Evolutionary conservation across 2,113 vertebrate species (phyloP).

Genomic region (Syngnathus scovelli): DNA sequence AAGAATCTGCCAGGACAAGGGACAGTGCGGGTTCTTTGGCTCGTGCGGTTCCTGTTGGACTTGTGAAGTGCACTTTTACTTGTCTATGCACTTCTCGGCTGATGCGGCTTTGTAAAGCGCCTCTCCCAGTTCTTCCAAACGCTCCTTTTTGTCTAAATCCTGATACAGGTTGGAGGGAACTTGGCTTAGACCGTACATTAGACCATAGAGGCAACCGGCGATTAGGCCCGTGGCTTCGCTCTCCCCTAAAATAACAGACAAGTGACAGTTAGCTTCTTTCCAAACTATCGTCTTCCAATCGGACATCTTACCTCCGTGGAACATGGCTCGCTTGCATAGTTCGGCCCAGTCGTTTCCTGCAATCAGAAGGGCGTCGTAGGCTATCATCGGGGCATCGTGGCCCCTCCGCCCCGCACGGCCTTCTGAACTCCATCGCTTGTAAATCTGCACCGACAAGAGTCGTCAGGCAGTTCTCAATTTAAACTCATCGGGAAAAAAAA

Average conservation of each 20-base stretch:
- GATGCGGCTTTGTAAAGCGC: conserved; percentile 78
- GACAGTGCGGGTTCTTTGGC: conserved; percentile 14
- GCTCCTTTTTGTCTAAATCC: conserved; percentile 79
- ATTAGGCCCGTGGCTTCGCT: conserved; percentile 87
- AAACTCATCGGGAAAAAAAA: not conserved
- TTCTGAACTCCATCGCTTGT: conserved; percentile 92
- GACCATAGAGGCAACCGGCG: conserved; percentile 85
- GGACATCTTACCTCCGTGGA: conserved; percentile 83
- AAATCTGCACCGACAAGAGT: conserved; percentile 66
- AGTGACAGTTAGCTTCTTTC: not conserved
- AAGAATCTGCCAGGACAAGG: conserved; percentile 7
- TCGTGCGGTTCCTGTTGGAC: conserved; percentile 52
- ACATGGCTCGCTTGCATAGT: conserved; percentile 87
- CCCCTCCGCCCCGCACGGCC: conserved; percentile 83
- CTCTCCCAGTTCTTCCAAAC: conserved; percentile 79
- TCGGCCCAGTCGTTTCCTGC: conserved; percentile 81
- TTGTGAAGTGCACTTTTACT: conserved; percentile 57
- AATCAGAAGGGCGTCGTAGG: conserved; percentile 87
- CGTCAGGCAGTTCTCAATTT: not conserved
- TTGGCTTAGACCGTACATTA: conserved; percentile 78
- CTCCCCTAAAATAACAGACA: conserved; percentile 74
- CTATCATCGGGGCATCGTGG: conserved; percentile 95
- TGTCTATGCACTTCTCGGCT: conserved; percentile 81
- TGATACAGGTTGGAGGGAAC: conserved; percentile 80
- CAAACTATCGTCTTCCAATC: not conserved